phyloP scores from a whole-genome alignment of 1,140 invertebrate genomes.

The Lucilia sericata region DNA sequence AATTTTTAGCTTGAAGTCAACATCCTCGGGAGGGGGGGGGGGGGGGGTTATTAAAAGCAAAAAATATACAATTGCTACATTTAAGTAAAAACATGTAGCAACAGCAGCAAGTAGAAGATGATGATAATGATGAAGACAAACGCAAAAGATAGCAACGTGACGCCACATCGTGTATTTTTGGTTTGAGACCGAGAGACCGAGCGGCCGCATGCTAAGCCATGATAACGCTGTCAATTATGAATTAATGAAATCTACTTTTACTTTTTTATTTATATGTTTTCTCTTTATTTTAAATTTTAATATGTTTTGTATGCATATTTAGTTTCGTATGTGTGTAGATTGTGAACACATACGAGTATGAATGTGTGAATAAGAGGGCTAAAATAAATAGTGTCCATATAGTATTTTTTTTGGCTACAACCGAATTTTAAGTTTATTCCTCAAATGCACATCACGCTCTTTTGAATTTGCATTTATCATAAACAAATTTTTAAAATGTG shows the following conservation, averaged over 20 bases:
- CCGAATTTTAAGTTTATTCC: background rate
- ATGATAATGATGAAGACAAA: background rate
- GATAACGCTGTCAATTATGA: slow-evolving; percentile 42
- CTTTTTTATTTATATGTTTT: background rate
- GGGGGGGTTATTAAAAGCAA: slow-evolving; percentile 40
- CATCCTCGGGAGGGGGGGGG: slow-evolving; percentile 23
- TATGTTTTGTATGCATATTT: background rate
- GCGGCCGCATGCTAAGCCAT: background rate
- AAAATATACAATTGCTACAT: background rate
- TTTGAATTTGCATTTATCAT: slow-evolving; percentile 16
- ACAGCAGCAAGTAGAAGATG: background rate
- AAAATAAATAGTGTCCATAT: background rate
- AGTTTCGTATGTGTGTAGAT: background rate
- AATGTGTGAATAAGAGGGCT: background rate
- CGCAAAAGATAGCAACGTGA: slow-evolving; percentile 19
- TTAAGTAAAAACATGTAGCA: background rate
- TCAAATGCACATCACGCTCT: background rate
- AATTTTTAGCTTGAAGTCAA: slow-evolving; percentile 29
- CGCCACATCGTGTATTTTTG: background rate
- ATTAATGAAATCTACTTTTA: slow-evolving; percentile 33
- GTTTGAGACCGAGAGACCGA: too few species aligned
- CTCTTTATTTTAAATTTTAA: background rate
- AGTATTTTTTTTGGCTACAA: background rate
- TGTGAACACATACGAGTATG: background rate
- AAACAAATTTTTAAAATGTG: background rate